Conservation (phyloP, 2,888 invertebrate species). For the Andrena marginata region DNA sequence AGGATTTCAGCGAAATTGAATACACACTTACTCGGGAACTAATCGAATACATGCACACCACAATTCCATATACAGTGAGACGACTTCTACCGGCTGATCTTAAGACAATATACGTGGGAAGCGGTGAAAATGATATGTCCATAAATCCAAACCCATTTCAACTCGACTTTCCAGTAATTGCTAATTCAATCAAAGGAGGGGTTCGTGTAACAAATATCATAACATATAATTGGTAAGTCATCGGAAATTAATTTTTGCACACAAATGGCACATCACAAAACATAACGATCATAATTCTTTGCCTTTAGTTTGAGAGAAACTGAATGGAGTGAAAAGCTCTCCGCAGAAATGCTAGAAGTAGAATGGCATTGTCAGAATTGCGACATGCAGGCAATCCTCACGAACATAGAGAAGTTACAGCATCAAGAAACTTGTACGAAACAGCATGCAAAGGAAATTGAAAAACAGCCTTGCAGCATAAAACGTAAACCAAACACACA, state of each 20-base stretch:
- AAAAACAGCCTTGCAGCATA: conserved; percentile 25
- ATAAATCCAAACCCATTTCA: conserved; percentile 91
- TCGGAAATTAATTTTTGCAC: conserved; percentile 7
- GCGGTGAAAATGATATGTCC: conserved; percentile 77
- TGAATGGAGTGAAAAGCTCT: conserved; percentile 89
- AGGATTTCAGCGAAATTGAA: conserved; percentile 79
- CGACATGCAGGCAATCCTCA: conserved; percentile 87
- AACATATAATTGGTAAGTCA: conserved; percentile 90
- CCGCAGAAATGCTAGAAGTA: conserved; percentile 87
- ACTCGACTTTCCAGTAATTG: conserved; percentile 87
- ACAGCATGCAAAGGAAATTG: conserved; percentile 72
- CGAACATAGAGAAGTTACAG: conserved; percentile 90
- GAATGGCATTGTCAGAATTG: conserved; percentile 92
- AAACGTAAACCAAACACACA: conserved; percentile 87
- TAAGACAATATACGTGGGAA: conserved; percentile 90
- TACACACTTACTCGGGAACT: conserved; percentile 89
- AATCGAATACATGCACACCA: conserved; percentile 90
- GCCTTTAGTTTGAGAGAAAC: conserved; percentile 88
- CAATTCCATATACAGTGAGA: conserved; percentile 92
- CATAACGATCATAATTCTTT: conserved; percentile 66
- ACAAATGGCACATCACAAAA: conserved; percentile 24
- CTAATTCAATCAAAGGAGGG: conserved; percentile 92
- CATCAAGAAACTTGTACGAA: conserved; percentile 87
- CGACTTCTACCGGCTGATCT: conserved; percentile 94
- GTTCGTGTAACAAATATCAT: conserved; percentile 92